Conservation (phyloP, 2,797 vertebrate species). For the Onychomys torridus region DNA sequence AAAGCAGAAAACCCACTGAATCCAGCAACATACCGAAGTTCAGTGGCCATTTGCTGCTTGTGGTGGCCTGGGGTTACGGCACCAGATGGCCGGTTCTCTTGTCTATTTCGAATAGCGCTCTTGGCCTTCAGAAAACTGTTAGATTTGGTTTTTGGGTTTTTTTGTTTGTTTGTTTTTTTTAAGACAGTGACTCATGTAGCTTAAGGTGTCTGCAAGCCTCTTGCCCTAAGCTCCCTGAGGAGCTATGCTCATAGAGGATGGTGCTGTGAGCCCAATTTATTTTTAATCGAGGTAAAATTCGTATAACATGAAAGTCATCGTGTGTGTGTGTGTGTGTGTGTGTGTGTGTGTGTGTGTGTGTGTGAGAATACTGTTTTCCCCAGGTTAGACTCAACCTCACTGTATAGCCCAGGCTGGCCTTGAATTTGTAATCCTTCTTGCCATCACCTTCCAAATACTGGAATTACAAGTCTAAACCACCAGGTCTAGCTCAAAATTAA, state of each 20-base stretch:
- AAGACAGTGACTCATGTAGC: not conserved
- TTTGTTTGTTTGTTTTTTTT: not conserved
- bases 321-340: not conserved
- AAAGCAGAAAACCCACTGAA: not conserved
- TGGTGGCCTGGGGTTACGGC: not conserved
- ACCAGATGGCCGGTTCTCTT: not conserved
- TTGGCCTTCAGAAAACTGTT: not conserved
- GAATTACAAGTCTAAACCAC: not conserved
- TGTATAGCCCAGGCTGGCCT: not conserved
- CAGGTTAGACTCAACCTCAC: not conserved
- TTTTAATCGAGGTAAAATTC: conserved; percentile 22
- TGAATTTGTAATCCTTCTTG: not conserved
- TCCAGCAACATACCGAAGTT: not conserved
- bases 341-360: not conserved
- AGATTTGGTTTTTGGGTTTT: not conserved
- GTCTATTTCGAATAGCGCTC: not conserved
- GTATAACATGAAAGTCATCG: not conserved
- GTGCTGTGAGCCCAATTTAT: not conserved
- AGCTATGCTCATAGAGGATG: not conserved
- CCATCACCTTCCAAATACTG: not conserved
- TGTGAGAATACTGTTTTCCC: not conserved
- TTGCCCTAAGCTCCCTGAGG: not conserved
- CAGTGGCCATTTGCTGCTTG: not conserved
- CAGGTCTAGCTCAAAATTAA: not conserved
- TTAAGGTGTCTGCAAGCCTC: not conserved